phyloP scores from a whole-genome alignment of 1,140 invertebrate genomes.

The Gryllus bimaculatus region DNA sequence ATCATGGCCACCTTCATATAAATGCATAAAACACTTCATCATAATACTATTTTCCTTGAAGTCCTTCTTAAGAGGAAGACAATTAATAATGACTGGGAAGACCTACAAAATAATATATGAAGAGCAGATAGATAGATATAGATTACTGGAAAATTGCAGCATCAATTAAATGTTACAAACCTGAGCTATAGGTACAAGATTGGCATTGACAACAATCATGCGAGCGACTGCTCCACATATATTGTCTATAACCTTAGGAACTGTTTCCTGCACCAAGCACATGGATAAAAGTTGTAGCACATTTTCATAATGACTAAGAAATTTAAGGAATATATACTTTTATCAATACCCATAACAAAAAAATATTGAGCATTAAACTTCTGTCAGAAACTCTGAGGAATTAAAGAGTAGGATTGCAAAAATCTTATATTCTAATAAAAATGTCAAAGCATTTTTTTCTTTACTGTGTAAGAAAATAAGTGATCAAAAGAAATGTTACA shows the following conservation, averaged over 20 bases:
- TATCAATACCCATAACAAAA: background rate
- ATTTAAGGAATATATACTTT: conserved; percentile 25
- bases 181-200: conserved; percentile 52
- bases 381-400: background rate
- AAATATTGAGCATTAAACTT: background rate
- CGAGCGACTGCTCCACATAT: conserved; percentile 67
- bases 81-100: conserved; percentile 58
- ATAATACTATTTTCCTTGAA: conserved; percentile 63
- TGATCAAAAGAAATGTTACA: background rate
- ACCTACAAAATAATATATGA: conserved; percentile 38
- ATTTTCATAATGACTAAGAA: conserved; percentile 44
- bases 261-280: conserved; percentile 49
- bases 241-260: conserved; percentile 58
- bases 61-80: conserved; percentile 65
- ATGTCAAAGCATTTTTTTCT: background rate
- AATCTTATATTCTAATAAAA: too few relatives aligned
- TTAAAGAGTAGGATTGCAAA: too few relatives aligned
- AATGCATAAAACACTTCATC: conserved; percentile 49
- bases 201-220: conserved; percentile 54
- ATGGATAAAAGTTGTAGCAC: conserved; percentile 56
- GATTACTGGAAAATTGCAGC: background rate
- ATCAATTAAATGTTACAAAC: conserved; percentile 28
- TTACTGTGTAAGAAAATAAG: background rate
- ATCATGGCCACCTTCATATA: conserved; percentile 49
- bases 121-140: too few relatives aligned